A percentile compares a stretch with the other conserved stretches of the same genome.
These are phyloP conservation scores for Saguinus imperator DNA, from an alignment of 2,113 vertebrate species.

Conservation along the genomic window DNA sequence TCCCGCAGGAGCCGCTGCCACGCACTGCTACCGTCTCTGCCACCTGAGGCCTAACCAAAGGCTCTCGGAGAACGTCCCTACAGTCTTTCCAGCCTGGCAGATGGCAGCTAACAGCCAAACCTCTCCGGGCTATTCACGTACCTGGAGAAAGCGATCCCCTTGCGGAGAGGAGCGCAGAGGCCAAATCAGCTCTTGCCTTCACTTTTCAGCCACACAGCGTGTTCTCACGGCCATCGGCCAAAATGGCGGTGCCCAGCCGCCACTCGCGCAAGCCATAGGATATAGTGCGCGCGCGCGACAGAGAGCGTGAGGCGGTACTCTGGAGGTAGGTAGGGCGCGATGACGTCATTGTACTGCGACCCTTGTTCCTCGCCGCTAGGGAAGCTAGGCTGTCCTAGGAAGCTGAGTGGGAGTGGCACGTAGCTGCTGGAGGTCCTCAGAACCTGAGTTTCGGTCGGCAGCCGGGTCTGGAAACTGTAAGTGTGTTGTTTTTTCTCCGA, in stretches of 20 bases:
- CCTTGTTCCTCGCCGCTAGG: rapidly evolving
- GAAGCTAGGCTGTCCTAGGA: neutral
- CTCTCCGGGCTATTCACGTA: neutral
- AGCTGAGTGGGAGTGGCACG: conserved; percentile 54
- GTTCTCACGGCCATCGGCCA: conserved; percentile 82
- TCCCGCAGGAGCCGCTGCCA: conserved; percentile 30
- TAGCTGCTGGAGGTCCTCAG: rapidly evolving
- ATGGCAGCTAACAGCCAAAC: neutral
- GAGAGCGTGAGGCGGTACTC: neutral
- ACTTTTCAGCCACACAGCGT: conserved; percentile 65
- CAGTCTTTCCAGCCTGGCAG: neutral
- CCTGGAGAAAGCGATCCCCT: conserved; percentile 48
- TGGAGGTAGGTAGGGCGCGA: rapidly evolving
- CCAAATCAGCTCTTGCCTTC: neutral
- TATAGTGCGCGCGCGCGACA: neutral
- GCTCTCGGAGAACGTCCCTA: neutral
- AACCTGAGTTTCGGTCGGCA: neutral
- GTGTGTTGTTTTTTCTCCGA: neutral
- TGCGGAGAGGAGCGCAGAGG: neutral
- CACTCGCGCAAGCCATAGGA: conserved; percentile 48
- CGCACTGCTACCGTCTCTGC: conserved; percentile 7
- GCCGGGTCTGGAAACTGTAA: neutral
- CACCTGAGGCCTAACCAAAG: conserved; percentile 44
- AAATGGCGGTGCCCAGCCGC: conserved; percentile 82
- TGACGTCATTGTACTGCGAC: conserved; percentile 56